Evolutionary conservation across 2,888 invertebrate genomes (phyloP), one percentile per base, ranked within the genome.

Genomic region (Machimus rusticus): DNA sequence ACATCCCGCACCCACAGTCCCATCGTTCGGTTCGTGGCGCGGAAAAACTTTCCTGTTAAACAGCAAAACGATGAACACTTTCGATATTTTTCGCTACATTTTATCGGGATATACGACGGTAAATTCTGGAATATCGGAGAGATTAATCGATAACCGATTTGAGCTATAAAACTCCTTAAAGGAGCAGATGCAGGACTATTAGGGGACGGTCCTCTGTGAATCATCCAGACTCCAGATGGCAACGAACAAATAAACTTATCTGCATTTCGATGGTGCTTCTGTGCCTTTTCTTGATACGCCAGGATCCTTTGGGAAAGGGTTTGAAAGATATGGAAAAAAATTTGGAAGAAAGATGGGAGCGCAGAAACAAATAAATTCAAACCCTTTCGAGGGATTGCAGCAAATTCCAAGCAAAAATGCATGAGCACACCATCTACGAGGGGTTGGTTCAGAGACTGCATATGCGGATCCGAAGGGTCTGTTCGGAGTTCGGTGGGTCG

Each of bases 121-220:
- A n/a, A n/a, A 9, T 16, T 76, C 39, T 74, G 28, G 51, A 5
- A 81, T 81, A 81, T 51, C 34, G 9, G 14, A 31, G 43, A 85
- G 74, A 85, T 85, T 85, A 85, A 85, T 85, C 85, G 74, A 85
- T 85, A 85, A 85, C n/a, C 85, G 85, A 74, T 85, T 85, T 43
- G 19, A 28, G 74, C 85, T 85, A 74, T 74, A 74, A 74, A 85
- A 85, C 74, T 74, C 46, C 85, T 85, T 85, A 74, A 74, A 39
- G 74, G 85, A 85, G 12, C 85, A 85, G 85, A 74, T 85, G 85
- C 85, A 85, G 85, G 46, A 46, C 74, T 74, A 85, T 85, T 85
- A 74, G 28, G 31, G 28, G 74, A 51, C 74, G 85, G 57, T 82
- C 46, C 28, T 46, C 31, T 43, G 85, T 85, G 74, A 74, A 74